A percentile compares a stretch with the other conserved stretches of the same genome.
Evolutionary conservation across 2,888 invertebrate genomes (phyloP).

Genomic region (Epinotia bilunana): DNA sequence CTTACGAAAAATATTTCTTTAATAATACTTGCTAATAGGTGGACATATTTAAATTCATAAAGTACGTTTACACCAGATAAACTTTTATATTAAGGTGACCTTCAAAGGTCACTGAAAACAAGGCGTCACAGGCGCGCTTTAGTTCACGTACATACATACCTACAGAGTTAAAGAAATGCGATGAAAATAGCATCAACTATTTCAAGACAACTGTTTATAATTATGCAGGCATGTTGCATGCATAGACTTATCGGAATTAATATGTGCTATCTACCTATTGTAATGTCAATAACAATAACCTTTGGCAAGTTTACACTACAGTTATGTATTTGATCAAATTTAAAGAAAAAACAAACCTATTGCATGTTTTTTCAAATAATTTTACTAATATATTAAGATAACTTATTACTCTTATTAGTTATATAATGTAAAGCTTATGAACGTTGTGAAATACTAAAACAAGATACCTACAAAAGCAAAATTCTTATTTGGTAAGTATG

Average conservation of each 20-base stretch:
- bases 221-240: constrained; percentile 6
- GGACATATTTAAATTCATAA: constrained; percentile 2
- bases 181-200: constrained; percentile 34
- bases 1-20: constrained; percentile 51
- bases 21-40: constrained; percentile 47
- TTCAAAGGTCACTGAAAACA: constrained; percentile 70
- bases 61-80: constrained; percentile 7
- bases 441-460: not conserved
- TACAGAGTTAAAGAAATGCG: constrained; percentile 39
- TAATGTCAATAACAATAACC: constrained; percentile 37
- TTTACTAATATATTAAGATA: no score
- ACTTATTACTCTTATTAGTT: not conserved
- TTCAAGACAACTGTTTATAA: not conserved
- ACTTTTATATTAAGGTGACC: constrained; percentile 61
- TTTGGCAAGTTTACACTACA: not conserved
- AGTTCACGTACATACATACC: constrained; percentile 43
- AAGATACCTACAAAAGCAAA: not conserved
- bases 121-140: constrained; percentile 46
- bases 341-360: not conserved
- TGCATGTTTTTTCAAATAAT: not conserved
- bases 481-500: not conserved
- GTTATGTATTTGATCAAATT: no score
- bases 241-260: not conserved
- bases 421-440: constrained; percentile 18
- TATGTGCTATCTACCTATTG: not conserved